Conservation (phyloP, 2,888 invertebrate species). For the Perizoma flavofasciatum region DNA sequence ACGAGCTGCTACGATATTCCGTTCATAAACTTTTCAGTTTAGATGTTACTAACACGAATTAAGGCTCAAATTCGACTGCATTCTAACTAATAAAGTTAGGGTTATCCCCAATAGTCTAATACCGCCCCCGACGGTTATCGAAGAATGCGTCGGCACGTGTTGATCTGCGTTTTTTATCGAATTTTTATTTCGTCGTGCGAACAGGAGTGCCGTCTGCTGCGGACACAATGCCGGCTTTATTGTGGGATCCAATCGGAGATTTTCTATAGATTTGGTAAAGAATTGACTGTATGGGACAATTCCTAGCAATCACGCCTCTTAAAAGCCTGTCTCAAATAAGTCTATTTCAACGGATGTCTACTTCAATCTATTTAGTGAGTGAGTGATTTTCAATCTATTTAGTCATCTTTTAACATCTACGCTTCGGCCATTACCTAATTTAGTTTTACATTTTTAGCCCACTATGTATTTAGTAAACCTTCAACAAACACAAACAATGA, state of each 20-base stretch:
- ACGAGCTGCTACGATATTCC: not conserved
- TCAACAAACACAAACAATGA: constrained; percentile 38
- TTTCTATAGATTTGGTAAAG: constrained; percentile 24
- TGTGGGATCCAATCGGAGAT: constrained; percentile 38
- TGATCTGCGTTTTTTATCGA: constrained; percentile 74
- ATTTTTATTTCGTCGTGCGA: constrained; percentile 76
- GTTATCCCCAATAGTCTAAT: constrained; percentile 72
- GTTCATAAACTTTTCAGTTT: constrained; percentile 34
- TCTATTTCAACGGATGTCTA: no score
- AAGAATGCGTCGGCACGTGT: constrained; percentile 80
- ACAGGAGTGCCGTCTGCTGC: constrained; percentile 74
- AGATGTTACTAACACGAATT: constrained; percentile 7
- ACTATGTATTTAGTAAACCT: constrained; percentile 16
- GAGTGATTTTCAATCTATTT: no score
- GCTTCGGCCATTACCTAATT: no score
- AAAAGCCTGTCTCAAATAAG: constrained; percentile 3
- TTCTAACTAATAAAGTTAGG: constrained; percentile 60
- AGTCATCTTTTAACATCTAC: no score
- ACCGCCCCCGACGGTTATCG: constrained; percentile 83
- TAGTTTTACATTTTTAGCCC: no score
- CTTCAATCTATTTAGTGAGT: no score
- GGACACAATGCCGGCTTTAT: constrained; percentile 57
- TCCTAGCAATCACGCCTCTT: constrained; percentile 6
- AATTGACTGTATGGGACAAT: constrained; percentile 15
- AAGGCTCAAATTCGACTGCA: constrained; percentile 43